phyloP scores from a whole-genome alignment of 1,140 invertebrate species.

The Rhopalosiphum maidis region DNA sequence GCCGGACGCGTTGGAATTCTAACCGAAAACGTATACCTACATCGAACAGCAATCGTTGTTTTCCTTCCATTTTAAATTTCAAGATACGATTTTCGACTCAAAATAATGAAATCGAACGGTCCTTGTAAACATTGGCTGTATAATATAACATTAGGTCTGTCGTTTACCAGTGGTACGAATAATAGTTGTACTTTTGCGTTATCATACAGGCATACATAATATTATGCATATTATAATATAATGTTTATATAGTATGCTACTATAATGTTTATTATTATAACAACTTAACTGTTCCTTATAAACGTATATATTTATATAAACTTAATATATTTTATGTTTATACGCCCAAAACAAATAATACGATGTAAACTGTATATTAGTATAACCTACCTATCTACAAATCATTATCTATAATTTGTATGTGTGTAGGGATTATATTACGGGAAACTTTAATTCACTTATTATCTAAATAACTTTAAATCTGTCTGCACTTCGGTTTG shows the following conservation, averaged over 20 bases:
- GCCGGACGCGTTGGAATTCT: background rate
- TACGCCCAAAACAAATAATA: background rate
- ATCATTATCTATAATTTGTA: background rate
- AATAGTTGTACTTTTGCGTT: background rate
- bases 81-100: background rate
- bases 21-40: background rate
- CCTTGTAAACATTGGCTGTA: background rate
- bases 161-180: background rate
- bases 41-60: background rate
- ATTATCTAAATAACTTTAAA: conserved; percentile 13
- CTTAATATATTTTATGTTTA: background rate
- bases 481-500: background rate
- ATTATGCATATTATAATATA: conserved; percentile 3
- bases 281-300: background rate
- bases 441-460: background rate
- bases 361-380: background rate
- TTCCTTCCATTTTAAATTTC: background rate
- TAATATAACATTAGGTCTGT: background rate
- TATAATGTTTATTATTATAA: background rate
- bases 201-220: background rate
- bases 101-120: background rate
- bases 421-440: background rate
- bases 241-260: background rate
- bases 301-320: background rate
- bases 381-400: background rate